These are phyloP conservation scores for Micropoecilia bifurca DNA, from an alignment of 2,797 vertebrate genomes.

Conservation along the genomic window DNA sequence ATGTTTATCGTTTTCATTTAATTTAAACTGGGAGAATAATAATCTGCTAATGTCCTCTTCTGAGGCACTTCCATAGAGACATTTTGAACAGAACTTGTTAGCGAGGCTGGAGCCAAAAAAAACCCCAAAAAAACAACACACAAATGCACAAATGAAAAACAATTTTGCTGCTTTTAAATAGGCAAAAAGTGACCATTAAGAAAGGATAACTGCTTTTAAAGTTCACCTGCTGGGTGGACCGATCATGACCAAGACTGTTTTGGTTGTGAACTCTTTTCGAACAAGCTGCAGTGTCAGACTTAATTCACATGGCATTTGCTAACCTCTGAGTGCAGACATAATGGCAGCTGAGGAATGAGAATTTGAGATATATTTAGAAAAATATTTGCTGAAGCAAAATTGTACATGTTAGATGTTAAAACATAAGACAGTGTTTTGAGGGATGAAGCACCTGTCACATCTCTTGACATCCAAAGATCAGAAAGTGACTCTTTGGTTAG, in stretches of 20 bases:
- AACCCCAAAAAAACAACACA: neutral
- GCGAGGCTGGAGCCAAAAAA: neutral
- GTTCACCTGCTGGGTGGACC: constrained; percentile 5
- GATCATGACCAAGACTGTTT: neutral
- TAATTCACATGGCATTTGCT: neutral
- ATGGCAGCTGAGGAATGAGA: neutral
- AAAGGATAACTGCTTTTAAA: neutral
- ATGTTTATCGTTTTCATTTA: constrained; percentile 38
- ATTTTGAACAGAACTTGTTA: constrained; percentile 41
- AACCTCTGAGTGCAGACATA: neutral
- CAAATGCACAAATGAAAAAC: no score
- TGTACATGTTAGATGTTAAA: neutral
- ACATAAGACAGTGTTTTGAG: neutral
- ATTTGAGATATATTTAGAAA: neutral
- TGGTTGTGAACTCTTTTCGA: neutral
- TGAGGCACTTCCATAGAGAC: constrained; percentile 19
- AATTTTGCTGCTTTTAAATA: constrained; percentile 7
- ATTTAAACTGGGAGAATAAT: constrained; percentile 35
- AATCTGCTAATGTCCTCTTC: constrained; percentile 28
- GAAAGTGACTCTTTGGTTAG: neutral
- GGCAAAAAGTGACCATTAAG: constrained; percentile 25
- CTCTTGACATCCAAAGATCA: neutral
- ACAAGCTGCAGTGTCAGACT: neutral
- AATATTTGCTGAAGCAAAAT: neutral
- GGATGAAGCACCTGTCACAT: neutral